Evolutionary conservation across 2,888 invertebrate species (phyloP).

Genomic region (Cantharis rustica): DNA sequence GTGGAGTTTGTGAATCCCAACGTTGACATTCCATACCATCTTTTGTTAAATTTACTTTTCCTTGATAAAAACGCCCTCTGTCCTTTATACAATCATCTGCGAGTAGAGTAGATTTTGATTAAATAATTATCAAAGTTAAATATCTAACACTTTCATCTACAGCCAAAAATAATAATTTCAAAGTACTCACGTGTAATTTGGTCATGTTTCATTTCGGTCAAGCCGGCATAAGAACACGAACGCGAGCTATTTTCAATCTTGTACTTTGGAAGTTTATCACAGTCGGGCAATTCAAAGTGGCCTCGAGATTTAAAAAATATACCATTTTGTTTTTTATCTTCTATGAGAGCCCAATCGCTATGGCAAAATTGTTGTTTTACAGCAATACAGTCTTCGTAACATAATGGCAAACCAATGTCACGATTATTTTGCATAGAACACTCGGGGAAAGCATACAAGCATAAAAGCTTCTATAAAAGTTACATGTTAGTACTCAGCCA

Average conservation of each 20-base stretch:
- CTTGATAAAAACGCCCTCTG: constrained; percentile 89
- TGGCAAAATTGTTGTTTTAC: constrained; percentile 90
- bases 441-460: constrained; percentile 89
- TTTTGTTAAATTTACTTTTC: constrained; percentile 82
- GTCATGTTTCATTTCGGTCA: constrained; percentile 80
- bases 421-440: constrained; percentile 67
- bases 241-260: constrained; percentile 65
- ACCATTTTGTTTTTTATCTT: constrained; percentile 82
- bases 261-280: constrained; percentile 77
- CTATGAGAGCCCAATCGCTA: constrained; percentile 90
- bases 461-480: constrained; percentile 73
- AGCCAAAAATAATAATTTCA: neutral
- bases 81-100: constrained; percentile 85
- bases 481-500: constrained; percentile 14
- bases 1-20: constrained; percentile 88
- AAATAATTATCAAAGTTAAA: neutral
- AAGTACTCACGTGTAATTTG: constrained; percentile 75
- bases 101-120: neutral
- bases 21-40: constrained; percentile 84
- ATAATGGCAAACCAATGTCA: constrained; percentile 72
- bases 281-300: constrained; percentile 87
- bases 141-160: neutral
- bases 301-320: constrained; percentile 81
- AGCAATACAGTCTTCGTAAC: constrained; percentile 93
- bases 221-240: constrained; percentile 81